Evolutionary conservation across 2,113 vertebrate species (phyloP).

Genomic region (Enhydra lutris): DNA sequence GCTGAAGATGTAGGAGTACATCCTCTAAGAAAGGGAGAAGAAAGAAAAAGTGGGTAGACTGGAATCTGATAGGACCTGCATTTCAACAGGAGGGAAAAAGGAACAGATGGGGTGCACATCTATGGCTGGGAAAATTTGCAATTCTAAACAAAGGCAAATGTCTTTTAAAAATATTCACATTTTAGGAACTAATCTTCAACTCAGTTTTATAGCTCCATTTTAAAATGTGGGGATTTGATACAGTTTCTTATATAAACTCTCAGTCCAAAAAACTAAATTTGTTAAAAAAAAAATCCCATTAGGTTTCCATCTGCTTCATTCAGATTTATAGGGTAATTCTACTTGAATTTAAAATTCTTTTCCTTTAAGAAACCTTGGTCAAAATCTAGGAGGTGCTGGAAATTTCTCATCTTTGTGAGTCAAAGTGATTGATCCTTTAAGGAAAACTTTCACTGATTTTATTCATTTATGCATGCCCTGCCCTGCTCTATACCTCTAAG

Average conservation of each 20-base stretch:
- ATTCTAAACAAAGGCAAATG: conserved; percentile 33
- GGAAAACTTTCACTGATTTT: conserved; percentile 47
- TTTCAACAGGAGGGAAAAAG: neutral
- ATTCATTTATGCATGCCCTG: conserved; percentile 73
- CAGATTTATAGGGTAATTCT: conserved; percentile 57
- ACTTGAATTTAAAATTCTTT: conserved; percentile 46
- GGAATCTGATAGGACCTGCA: neutral
- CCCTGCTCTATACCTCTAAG: conserved; percentile 28
- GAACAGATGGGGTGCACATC: neutral
- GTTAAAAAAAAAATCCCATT: neutral
- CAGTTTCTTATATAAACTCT: neutral
- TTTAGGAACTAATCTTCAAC: conserved; percentile 2
- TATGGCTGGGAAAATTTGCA: neutral
- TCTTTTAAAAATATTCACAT: conserved; percentile 36
- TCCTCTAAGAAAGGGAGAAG: neutral
- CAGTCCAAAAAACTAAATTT: neutral
- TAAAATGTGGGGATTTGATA: neutral
- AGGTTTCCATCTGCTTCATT: conserved; percentile 56
- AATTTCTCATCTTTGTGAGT: conserved; percentile 39
- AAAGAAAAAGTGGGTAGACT: neutral
- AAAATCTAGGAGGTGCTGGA: conserved; percentile 38
- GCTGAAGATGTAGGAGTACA: neutral
- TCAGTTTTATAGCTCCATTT: conserved; percentile 35
- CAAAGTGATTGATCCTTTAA: conserved; percentile 67
- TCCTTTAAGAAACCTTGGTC: conserved; percentile 11